These are phyloP conservation scores for Drosophila auraria DNA, from an alignment of 1,140 invertebrate species.

Conservation along the genomic window DNA sequence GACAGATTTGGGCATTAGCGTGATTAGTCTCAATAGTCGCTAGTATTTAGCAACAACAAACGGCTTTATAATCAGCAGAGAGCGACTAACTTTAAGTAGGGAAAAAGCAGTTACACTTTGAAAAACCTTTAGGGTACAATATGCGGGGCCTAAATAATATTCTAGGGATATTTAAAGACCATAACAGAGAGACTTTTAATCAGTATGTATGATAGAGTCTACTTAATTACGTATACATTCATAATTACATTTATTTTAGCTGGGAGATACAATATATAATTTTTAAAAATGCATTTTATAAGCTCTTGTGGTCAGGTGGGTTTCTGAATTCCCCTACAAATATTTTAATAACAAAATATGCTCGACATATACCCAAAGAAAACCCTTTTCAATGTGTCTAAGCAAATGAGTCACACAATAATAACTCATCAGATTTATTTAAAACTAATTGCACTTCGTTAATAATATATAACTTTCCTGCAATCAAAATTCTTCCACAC, in stretches of 20 bases:
- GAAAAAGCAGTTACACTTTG: neutral
- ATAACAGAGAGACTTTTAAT: neutral
- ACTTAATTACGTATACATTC: no score
- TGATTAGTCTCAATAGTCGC: slow-evolving; percentile 76
- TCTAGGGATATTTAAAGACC: neutral
- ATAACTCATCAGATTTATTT: slow-evolving; percentile 3
- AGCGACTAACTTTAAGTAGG: neutral
- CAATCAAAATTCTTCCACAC: neutral
- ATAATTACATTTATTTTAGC: neutral
- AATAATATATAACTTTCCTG: neutral
- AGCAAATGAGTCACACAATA: neutral
- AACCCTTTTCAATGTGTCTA: neutral
- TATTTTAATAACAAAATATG: neutral
- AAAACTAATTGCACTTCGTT: slow-evolving; percentile 6
- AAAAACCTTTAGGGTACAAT: no score
- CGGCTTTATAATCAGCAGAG: slow-evolving; percentile 1
- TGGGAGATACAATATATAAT: no score
- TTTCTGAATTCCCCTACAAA: neutral
- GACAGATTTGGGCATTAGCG: slow-evolving; percentile 75
- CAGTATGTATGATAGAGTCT: no score
- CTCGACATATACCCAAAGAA: no score
- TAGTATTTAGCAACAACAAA: slow-evolving; percentile 51
- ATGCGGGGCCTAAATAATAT: no score
- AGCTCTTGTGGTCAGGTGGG: neutral
- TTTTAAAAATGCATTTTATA: neutral